Evolutionary conservation across 2,888 invertebrate species (phyloP), one percentile per base, ranked within the genome.

Genomic region (Ptychoptera contaminata): DNA sequence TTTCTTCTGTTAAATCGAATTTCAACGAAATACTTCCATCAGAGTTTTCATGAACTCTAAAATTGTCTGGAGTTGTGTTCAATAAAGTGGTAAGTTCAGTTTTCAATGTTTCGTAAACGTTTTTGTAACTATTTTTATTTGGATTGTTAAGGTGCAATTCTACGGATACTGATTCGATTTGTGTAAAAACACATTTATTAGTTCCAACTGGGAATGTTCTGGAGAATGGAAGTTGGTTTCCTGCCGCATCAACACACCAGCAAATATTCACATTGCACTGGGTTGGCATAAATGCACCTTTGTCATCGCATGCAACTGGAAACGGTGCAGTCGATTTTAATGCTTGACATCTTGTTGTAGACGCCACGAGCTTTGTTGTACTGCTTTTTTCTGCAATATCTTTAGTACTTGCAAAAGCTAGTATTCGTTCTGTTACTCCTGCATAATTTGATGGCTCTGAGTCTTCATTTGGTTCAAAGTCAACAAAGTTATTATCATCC

Each of bases 171-270:
- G 79, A 76, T 52, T 82, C 82, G 45, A 87, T 73, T 46, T 80
- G 77, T 4, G 83, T 83, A 38, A 68, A 65, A 61, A 71, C 54
- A 56, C 80, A 81, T 40, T 68, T 65, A 40, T 67, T 68, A 40
- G 73, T 70, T 31, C 76, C 78, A 2, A 49, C 51, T 12, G 65
- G 59, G 55, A 80, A 80, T 8, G 76, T 72, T 48, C 72, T 72
- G 0, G 76, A 72, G 11, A 73, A 69, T 10, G 73, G 68, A 16
- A 81, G 56, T 55, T 79, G 79, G 57, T 80, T 80, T 29, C 82
- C 82, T 1, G 85, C 85, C 47, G 85, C 85, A 60, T 88, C 86
- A 3, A 87, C 86, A 60, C 88, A 88, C 86, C 87, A 87, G 59
- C 87, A 87, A n/a, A 67, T 62, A 0, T 66, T 63, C 9, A 70